Evolutionary conservation across 2,888 invertebrate genomes (phyloP).

Genomic region (Nemoura dubitans): DNA sequence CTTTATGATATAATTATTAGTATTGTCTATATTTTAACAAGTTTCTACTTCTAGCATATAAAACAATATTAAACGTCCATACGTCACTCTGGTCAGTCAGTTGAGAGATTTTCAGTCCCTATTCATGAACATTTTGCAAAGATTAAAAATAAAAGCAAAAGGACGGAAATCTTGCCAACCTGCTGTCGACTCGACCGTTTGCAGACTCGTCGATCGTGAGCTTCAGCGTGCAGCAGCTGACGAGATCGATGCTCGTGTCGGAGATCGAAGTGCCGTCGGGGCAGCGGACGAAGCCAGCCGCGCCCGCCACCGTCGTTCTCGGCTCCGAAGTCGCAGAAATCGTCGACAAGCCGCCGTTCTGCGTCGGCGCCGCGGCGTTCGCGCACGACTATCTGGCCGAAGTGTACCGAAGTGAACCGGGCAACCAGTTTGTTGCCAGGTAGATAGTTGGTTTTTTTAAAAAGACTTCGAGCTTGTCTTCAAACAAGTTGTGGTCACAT

Average conservation of each 20-base stretch:
- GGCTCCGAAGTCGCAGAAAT: not conserved
- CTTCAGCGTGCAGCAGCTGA: slow-evolving; percentile 44
- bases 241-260: not conserved
- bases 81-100: no score
- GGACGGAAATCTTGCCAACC: no score
- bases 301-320: not conserved
- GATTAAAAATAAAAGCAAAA: no score
- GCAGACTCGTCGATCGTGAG: slow-evolving; percentile 13
- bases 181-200: no score
- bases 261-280: slow-evolving; percentile 17
- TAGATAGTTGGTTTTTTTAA: not conserved
- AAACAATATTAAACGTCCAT: no score
- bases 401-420: not conserved
- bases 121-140: no score
- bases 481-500: no score
- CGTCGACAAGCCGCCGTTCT: not conserved
- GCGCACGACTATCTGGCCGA: slow-evolving; percentile 40
- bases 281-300: not conserved
- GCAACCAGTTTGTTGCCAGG: not conserved
- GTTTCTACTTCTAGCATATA: no score
- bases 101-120: no score
- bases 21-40: no score
- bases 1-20: no score
- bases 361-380: slow-evolving; percentile 40
- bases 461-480: no score